phyloP scores from a whole-genome alignment of 2,113 vertebrate genomes.

The Jacana jacana region DNA sequence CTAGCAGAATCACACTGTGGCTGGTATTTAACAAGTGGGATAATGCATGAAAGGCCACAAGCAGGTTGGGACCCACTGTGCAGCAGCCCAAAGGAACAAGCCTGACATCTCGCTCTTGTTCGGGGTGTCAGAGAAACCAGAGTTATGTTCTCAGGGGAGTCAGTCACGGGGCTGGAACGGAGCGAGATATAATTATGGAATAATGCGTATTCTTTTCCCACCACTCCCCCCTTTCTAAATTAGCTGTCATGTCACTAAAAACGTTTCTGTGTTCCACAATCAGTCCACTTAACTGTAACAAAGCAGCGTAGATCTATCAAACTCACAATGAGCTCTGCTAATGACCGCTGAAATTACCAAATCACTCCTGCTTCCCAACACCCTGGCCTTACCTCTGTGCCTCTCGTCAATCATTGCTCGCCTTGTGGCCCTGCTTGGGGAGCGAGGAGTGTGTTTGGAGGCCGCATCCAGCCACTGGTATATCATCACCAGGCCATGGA shows the following conservation, averaged over 20 bases:
- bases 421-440: neutral
- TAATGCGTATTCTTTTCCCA: conserved; percentile 59
- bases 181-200: conserved; percentile 59
- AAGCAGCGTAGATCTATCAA: conserved; percentile 66
- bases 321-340: conserved; percentile 57
- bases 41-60: neutral
- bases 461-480: neutral
- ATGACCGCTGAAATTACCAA: conserved; percentile 64
- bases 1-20: neutral
- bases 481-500: accelerated
- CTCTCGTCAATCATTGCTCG: neutral
- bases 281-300: conserved; percentile 74
- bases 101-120: neutral
- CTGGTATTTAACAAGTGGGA: neutral
- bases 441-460: neutral
- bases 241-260: conserved; percentile 71
- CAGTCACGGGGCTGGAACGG: neutral
- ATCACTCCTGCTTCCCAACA: conserved; percentile 41
- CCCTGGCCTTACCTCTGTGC: neutral
- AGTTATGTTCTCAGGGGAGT: conserved; percentile 37
- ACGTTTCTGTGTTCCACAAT: conserved; percentile 66
- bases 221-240: conserved; percentile 54
- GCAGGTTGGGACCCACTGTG: neutral
- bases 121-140: neutral
- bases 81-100: neutral